Conservation (phyloP, 2,797 vertebrate species). For the Karalla daura region DNA sequence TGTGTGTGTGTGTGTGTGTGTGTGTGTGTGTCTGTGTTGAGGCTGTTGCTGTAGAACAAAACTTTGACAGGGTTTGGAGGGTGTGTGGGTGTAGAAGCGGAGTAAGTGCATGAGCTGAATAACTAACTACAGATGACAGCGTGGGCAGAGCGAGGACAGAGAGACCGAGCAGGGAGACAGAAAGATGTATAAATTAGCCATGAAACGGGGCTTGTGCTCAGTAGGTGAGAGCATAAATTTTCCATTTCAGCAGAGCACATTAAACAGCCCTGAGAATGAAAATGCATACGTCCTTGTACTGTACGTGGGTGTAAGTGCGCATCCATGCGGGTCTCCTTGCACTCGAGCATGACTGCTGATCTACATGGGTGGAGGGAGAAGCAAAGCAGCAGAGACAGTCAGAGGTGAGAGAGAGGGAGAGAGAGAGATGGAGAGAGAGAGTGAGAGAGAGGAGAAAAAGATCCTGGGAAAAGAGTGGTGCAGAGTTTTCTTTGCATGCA, state of each 20-base stretch:
- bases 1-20: slow-evolving; percentile 8
- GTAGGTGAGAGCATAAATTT: slow-evolving; percentile 40
- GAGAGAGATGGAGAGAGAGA: slow-evolving; percentile 1
- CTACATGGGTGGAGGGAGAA: slow-evolving; percentile 8
- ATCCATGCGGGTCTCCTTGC: neutral
- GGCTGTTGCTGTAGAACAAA: slow-evolving; percentile 39
- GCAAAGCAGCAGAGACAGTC: slow-evolving; percentile 7
- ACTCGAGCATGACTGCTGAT: slow-evolving; percentile 3
- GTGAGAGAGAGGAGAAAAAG: neutral
- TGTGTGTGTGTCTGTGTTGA: slow-evolving; percentile 1
- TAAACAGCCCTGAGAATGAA: slow-evolving; percentile 21
- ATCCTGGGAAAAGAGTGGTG: neutral
- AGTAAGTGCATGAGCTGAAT: slow-evolving; percentile 70
- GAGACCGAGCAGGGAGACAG: neutral
- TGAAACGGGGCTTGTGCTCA: slow-evolving; percentile 29
- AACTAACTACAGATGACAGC: slow-evolving; percentile 61
- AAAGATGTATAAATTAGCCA: slow-evolving; percentile 48
- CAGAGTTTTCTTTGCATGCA: neutral
- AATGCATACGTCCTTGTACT: slow-evolving; percentile 10
- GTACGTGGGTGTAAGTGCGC: slow-evolving; percentile 7
- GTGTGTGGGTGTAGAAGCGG: slow-evolving; percentile 59
- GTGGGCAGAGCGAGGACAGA: slow-evolving; percentile 51
- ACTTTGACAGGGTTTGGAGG: slow-evolving; percentile 44
- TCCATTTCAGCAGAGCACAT: slow-evolving; percentile 30
- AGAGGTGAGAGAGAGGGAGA: neutral